Base-by-base conservation (phyloP, 2,797 vertebrate genomes). In the Tolypeutes matacus region DNA sequence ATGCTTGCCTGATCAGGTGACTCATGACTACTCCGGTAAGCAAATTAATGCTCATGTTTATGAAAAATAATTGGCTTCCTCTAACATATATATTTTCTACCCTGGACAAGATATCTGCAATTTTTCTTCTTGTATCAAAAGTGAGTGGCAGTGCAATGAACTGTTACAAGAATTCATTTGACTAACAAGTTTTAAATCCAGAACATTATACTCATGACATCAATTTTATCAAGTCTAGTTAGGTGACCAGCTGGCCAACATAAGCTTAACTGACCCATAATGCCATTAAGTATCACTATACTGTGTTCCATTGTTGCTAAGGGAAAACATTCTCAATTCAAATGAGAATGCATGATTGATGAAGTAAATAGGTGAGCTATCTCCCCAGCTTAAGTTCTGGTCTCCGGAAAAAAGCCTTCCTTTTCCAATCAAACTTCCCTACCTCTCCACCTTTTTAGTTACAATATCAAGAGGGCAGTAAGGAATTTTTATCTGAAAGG, bases 141-240 rank as follows among this genome's bases (percentile, higher is more conserved):
- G 5, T 4, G 6, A 69, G 27, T 64, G 64, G 23, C 7, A 91
- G 11, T 56, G 0, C 34, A 80, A 5, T 34, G 13, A 73, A 53
- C 13, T 75, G 80, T 51, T 82, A 36, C 3, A 67, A 36, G 27
- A 95, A 62, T 72, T 89, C 11, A 86, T 51, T 56, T 49, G 8
- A 93, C 49, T 62, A 80, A 25, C 20, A 67, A 9, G 9, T 14
- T 84, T 80, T 39, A 69, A 58, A 58, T 11, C 23, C 17, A 84
- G 18, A 78, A 42, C 69, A 39, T 64, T 82, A 90, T 62, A 77
- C 34, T 23, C 31, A 29, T 92, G 58, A 90, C 86, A 60, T 67
- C 7, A 76, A 94, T 78, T 92, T 90, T 86, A 86, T 89, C 60
- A 86, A 86, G 58, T 89, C 17, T 89, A 18, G 14, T 65, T 62